Evolutionary conservation across 2,888 invertebrate species (phyloP).

Genomic region (Oscheius myriophilus): DNA sequence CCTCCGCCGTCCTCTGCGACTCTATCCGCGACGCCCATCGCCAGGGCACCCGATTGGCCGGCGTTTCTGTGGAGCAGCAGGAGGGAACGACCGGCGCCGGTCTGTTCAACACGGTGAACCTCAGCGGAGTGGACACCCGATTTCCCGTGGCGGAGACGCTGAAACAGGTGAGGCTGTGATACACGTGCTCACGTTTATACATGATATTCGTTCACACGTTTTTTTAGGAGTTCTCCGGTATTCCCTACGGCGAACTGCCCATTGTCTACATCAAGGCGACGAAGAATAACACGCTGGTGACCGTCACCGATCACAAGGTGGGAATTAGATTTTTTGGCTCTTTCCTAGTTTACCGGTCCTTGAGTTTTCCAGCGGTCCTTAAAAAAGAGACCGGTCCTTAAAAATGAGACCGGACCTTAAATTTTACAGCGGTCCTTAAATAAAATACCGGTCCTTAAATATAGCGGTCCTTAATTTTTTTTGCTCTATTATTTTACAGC

Average conservation of each 20-base stretch:
- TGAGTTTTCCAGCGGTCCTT: too few species aligned
- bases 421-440: too few species aligned
- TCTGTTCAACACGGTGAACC: conserved; percentile 52
- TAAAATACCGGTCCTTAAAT: too few species aligned
- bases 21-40: conserved; percentile 60
- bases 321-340: background rate
- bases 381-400: too few species aligned
- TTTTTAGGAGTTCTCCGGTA: conserved; percentile 58
- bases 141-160: conserved; percentile 65
- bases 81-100: conserved; percentile 61
- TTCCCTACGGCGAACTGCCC: conserved; percentile 77
- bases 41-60: conserved; percentile 48
- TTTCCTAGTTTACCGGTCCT: too few species aligned
- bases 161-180: conserved; percentile 38
- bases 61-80: background rate
- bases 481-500: too few species aligned
- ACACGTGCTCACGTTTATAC: background rate
- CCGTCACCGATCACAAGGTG: conserved; percentile 78
- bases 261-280: conserved; percentile 84
- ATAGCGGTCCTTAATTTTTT: too few species aligned
- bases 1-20: conserved; percentile 35
- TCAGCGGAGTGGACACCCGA: conserved; percentile 53
- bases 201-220: background rate
- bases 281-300: conserved; percentile 88
- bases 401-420: too few species aligned